Evolutionary conservation across 1,140 invertebrate species (phyloP), one percentile per base, ranked within the genome.

Genomic region (Bombus sibiricus): DNA sequence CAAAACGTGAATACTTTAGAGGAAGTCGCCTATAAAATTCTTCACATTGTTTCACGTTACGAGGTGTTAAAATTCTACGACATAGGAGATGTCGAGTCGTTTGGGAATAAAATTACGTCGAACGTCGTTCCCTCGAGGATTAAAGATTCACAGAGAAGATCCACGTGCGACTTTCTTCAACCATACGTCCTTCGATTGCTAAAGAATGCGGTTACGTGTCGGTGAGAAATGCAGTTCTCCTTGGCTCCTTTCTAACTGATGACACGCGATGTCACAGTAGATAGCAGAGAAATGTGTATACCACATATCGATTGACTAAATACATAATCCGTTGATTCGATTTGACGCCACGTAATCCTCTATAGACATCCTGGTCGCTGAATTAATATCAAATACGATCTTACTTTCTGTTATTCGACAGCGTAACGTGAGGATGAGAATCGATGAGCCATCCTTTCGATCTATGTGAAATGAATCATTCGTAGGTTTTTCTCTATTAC

Each of bases 221-320:
- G 47, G 59, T 28, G 66, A 74, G 88, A 85, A 90, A 93, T 93
- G 93, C 89, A 69, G 93, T 89, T 93, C 89, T 88, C 93, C 93
- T 94, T 94, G 93, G 89, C 90, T 92, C 86, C 86, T 85, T 93
- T 93, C 86, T 90, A 86, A 83, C 84, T 59, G 87, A 91, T 88
- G 90, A 88, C 85, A 82, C 81, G 47, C 81, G 78, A 90, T 82
- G 87, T 90, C 89, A 90, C 68, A 80, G 69, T 15, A 69, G 75
- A 64, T 73, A 81, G 73, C 74, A 37, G 80, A 86, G 83, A 81
- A 87, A 84, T 34, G 76, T 34, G 68, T 41, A 43, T 64, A 32
- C 43, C 41, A 28, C 59, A 25, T 68, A 32, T 10, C 15, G n/a
- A 53, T 43, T 41, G 25, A 34, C 22, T 47, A 78, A 81, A 69